Conservation (phyloP, 2,888 invertebrate species). For the Gisinianus flammeolus region DNA sequence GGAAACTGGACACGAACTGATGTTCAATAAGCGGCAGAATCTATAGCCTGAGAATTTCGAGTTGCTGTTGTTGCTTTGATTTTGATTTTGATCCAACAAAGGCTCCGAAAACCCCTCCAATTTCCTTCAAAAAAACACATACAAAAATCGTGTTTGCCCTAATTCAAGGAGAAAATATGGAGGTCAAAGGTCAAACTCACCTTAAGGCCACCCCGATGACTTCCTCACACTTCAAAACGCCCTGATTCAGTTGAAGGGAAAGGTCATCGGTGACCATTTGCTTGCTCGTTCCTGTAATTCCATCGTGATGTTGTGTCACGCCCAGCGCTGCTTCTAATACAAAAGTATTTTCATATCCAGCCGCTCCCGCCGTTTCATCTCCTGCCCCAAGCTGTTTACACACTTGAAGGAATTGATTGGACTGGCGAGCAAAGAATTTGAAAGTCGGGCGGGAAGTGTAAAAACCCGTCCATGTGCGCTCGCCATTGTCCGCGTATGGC, state of each 20-base stretch:
- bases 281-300: slow-evolving; percentile 85
- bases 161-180: too few species aligned
- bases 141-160: not conserved
- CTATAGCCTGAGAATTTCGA: not conserved
- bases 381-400: slow-evolving; percentile 53
- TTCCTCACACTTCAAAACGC: slow-evolving; percentile 69
- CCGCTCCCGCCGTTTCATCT: not conserved
- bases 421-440: slow-evolving; percentile 77
- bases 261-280: slow-evolving; percentile 89
- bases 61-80: too few species aligned
- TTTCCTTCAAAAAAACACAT: slow-evolving; percentile 1
- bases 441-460: slow-evolving; percentile 81
- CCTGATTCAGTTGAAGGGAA: slow-evolving; percentile 73
- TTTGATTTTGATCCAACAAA: too few species aligned
- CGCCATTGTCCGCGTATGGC: too few species aligned
- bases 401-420: slow-evolving; percentile 78
- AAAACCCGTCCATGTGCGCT: slow-evolving; percentile 95
- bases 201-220: slow-evolving; percentile 68
- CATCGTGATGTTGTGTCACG: slow-evolving; percentile 85
- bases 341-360: slow-evolving; percentile 39
- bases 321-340: slow-evolving; percentile 60
- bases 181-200: slow-evolving; percentile 61
- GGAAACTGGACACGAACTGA: slow-evolving; percentile 67
- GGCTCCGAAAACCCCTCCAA: not conserved
- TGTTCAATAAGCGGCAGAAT: slow-evolving; percentile 68